Percentiles rank a stretch among this genome's conserved stretches.
Conservation (phyloP, 2,797 vertebrate genomes). For the Manis javanica region DNA sequence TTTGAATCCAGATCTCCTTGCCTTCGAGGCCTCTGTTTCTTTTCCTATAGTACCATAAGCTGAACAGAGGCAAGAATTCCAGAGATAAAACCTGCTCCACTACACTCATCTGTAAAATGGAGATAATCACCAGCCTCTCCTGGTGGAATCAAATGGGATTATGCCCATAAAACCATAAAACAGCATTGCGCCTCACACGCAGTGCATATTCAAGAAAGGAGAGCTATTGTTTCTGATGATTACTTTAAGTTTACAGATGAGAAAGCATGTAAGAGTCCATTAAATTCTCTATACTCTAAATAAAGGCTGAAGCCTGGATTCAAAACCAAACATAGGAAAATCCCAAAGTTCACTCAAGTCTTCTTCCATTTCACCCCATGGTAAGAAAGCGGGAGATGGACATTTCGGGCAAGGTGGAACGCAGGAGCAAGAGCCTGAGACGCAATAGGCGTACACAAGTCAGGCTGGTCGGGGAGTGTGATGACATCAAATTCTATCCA, state of each 20-base stretch:
- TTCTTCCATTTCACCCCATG: not conserved
- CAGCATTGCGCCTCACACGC: accelerated
- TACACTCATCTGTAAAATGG: not conserved
- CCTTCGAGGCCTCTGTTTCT: not conserved
- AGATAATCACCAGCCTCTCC: not conserved
- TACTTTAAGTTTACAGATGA: not conserved
- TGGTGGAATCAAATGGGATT: not conserved
- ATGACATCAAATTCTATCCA: not conserved
- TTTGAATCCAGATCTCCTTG: not conserved
- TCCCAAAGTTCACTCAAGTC: not conserved
- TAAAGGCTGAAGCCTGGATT: constrained; percentile 48
- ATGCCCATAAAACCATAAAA: accelerated
- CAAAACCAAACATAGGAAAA: constrained; percentile 41
- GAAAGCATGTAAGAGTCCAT: not conserved
- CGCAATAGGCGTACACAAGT: accelerated
- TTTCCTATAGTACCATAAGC: not conserved
- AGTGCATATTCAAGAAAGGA: not conserved
- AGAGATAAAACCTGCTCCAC: not conserved
- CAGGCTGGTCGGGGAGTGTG: accelerated
- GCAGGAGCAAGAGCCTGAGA: accelerated
- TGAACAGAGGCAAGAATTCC: not conserved
- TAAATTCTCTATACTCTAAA: not conserved
- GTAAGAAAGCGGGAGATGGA: not conserved
- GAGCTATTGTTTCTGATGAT: not conserved
- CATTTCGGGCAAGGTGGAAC: not conserved